Conservation (phyloP, 2,888 invertebrate species). For the Hypomecis punctinalis region DNA sequence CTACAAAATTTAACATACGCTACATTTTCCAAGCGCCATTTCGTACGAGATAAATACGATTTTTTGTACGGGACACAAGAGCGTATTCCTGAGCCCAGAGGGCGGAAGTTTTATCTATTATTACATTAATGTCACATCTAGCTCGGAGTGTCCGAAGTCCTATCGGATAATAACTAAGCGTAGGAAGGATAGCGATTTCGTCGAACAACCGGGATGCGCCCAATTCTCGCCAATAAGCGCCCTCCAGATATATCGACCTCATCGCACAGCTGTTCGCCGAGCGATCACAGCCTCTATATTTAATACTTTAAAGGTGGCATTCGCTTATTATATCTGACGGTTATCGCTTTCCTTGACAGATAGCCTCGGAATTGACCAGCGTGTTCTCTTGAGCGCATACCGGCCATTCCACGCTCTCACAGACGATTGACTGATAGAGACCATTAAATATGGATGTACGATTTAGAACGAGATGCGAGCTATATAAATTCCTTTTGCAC, state of each 20-base stretch:
- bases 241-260: constrained; percentile 76
- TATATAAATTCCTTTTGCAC: constrained; percentile 52
- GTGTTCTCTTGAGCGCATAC: constrained; percentile 63
- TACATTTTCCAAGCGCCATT: constrained; percentile 28
- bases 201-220: constrained; percentile 83
- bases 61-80: constrained; percentile 47
- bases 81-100: constrained; percentile 45
- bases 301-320: constrained; percentile 62
- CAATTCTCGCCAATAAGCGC: constrained; percentile 83
- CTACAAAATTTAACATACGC: constrained; percentile 11
- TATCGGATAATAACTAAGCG: constrained; percentile 73
- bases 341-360: constrained; percentile 62
- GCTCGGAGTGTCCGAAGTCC: constrained; percentile 68
- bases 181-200: constrained; percentile 81
- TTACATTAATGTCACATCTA: constrained; percentile 66
- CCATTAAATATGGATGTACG: constrained; percentile 59
- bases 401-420: constrained; percentile 62
- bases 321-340: constrained; percentile 57
- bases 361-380: constrained; percentile 71
- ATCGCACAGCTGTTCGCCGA: constrained; percentile 56
- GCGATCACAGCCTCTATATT: constrained; percentile 69
- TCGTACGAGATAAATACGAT: constrained; percentile 46
- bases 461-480: constrained; percentile 54
- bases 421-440: constrained; percentile 62
- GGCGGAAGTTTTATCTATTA: constrained; percentile 64